Conservation (phyloP, 2,888 invertebrate genomes). For the Leptothorax acervorum region DNA sequence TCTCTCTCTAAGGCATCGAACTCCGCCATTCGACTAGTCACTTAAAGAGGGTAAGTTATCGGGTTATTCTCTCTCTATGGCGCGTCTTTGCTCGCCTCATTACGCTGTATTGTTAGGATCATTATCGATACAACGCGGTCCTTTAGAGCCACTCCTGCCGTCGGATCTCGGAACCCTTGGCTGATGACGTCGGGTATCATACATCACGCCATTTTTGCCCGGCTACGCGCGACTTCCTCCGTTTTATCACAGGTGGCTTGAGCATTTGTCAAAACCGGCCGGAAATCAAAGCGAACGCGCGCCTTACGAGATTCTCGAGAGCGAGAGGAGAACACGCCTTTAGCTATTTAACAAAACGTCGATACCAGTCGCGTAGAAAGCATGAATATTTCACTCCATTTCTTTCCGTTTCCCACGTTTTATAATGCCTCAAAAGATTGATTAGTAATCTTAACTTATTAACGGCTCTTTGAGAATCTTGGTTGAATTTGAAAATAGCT, state of each 20-base stretch:
- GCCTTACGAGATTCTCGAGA: constrained; percentile 20
- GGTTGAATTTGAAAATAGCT: too few relatives aligned
- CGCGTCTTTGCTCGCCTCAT: constrained; percentile 48
- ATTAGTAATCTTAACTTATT: constrained; percentile 3
- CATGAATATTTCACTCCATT: not conserved
- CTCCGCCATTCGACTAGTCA: constrained; percentile 32
- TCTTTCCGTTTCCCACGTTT: not conserved
- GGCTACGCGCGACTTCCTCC: constrained; percentile 38
- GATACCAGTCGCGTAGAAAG: constrained; percentile 8
- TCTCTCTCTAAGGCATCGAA: constrained; percentile 21
- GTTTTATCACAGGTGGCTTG: constrained; percentile 46
- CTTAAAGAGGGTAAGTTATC: constrained; percentile 50
- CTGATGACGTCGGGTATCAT: constrained; percentile 40
- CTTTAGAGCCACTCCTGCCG: constrained; percentile 47
- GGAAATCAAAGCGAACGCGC: constrained; percentile 42
- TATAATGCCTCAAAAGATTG: not conserved
- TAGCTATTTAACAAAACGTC: constrained; percentile 39
- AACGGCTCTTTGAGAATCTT: not conserved
- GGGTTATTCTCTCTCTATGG: constrained; percentile 32
- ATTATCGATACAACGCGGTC: constrained; percentile 52
- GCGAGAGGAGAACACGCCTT: constrained; percentile 2
- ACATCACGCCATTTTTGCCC: constrained; percentile 42
- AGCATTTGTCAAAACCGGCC: constrained; percentile 45
- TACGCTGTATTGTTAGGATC: constrained; percentile 50
- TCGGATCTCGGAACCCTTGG: constrained; percentile 29